Base-by-base conservation (phyloP, 2,113 vertebrate genomes). In the Petaurus breviceps region DNA sequence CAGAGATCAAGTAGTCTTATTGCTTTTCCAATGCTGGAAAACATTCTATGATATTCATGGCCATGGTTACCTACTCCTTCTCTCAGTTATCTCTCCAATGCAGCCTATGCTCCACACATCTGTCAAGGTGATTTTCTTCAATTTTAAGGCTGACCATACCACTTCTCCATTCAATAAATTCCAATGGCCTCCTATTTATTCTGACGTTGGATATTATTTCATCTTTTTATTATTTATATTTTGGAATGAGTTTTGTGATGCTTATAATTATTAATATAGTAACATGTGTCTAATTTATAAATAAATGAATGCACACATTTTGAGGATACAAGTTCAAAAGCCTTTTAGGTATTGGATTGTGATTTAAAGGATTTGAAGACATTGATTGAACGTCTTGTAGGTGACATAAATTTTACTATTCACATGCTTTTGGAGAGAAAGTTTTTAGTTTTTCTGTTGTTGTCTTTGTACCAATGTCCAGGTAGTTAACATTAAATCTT, bases 401-500 rank as follows among this genome's bases (percentile, higher is more conserved):
- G 68, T 22, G 1, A 23, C 19, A 43, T 84, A 43, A 84, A 1
- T 84, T 84, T 43, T 23, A 19, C 19, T 7, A 84, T 22, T 84
- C 37, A 84, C 19, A 84, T 84, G 7, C n/a, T 43, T 84, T 19
- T 77, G 50, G 19, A 91, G 1, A 37, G 11, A 93, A 95, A 91
- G 47, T 26, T 7, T 91, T 95, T 84, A 68, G 31, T 26, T 57
- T 57, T 57, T 57, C 31, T 84, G n/a, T 84, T 43, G 19, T 84
- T 43, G 16, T 43, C 43, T 84, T 84, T 68, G 31, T 24, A 95
- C 25, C 19, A 77, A 7, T 90, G 37, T 93, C 94, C 3, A 46
- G 95, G 51, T 95, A 31, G 91, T 57, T 89, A 53, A 55, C 51
- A 91, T 53, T 94, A 96, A 51, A 96, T 52, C n/a, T 92, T 92